A percentile compares a stretch with the other conserved stretches of the same genome.
phyloP scores from a whole-genome alignment of 2,113 vertebrate genomes.

The Muscicapa adusta region DNA sequence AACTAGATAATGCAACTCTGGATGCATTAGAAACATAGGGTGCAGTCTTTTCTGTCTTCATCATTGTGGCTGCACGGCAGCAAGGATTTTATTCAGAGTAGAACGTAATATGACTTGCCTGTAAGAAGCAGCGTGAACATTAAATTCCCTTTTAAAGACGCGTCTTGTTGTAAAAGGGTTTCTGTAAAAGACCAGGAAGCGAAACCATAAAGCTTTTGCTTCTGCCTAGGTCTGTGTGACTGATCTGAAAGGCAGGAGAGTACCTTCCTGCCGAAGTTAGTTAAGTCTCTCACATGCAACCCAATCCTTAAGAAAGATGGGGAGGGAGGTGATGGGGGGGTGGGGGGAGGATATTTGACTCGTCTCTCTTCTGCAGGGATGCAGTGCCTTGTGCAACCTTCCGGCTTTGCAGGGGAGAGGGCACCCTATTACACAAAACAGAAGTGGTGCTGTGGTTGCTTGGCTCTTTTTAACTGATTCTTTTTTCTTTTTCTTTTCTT shows the following conservation, averaged over 20 bases:
- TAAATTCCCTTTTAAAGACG: not conserved
- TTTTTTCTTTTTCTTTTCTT: not conserved
- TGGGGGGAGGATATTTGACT: not conserved
- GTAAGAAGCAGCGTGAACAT: not conserved
- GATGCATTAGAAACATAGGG: not conserved
- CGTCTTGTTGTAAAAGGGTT: not conserved
- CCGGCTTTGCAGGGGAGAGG: not conserved
- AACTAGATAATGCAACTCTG: not conserved
- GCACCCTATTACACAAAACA: not conserved
- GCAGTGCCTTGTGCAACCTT: not conserved
- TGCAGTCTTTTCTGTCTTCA: not conserved
- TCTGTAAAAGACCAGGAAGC: not conserved
- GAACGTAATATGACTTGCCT: not conserved
- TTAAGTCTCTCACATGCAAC: not conserved
- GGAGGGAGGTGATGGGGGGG: not conserved
- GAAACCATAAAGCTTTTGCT: not conserved
- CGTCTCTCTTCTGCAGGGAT: not conserved
- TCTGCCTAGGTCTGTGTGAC: not conserved
- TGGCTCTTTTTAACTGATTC: not conserved
- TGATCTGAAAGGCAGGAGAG: not conserved
- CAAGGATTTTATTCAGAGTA: not conserved
- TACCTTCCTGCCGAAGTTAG: not conserved
- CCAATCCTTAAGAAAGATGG: not conserved
- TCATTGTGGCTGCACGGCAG: not conserved
- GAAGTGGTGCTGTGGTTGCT: not conserved